These are phyloP conservation scores for Macaria liturata DNA, from an alignment of 2,888 invertebrate species.

Conservation along the genomic window DNA sequence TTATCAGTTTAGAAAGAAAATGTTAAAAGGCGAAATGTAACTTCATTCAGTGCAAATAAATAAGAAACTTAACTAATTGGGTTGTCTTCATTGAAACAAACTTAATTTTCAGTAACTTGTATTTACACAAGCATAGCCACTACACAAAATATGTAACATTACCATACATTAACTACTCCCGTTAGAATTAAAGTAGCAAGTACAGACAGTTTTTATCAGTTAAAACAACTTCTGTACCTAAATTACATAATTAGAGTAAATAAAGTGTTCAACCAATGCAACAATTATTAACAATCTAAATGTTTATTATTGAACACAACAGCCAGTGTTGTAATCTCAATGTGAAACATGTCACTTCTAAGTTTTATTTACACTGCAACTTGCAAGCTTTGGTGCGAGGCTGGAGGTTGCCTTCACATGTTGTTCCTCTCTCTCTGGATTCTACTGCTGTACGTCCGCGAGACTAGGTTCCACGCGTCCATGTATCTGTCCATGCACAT, in stretches of 20 bases:
- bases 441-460: slow-evolving; percentile 93
- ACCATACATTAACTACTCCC: slow-evolving; percentile 30
- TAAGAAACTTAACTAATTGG: background rate
- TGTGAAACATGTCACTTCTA: slow-evolving; percentile 68
- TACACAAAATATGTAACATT: slow-evolving; percentile 34
- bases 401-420: slow-evolving; percentile 66
- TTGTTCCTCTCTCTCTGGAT: slow-evolving; percentile 90
- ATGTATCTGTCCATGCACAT: slow-evolving; percentile 99
- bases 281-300: slow-evolving; percentile 56
- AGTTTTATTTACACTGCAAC: slow-evolving; percentile 71
- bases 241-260: slow-evolving; percentile 23
- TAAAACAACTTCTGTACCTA: slow-evolving; percentile 14
- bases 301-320: slow-evolving; percentile 67
- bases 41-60: background rate
- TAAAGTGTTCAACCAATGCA: slow-evolving; percentile 38
- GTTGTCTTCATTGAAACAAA: slow-evolving; percentile 16
- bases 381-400: slow-evolving; percentile 39
- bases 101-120: slow-evolving; percentile 36
- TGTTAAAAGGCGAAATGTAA: slow-evolving; percentile 74
- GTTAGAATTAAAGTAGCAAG: slow-evolving; percentile 12
- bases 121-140: slow-evolving; percentile 33
- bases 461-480: slow-evolving; percentile 97
- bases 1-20: slow-evolving; percentile 85
- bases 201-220: slow-evolving; percentile 22
- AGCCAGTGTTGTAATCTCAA: slow-evolving; percentile 60